These are phyloP conservation scores for Oreochromis spilurus DNA, from an alignment of 2,113 vertebrate genomes.

Conservation along the genomic window DNA sequence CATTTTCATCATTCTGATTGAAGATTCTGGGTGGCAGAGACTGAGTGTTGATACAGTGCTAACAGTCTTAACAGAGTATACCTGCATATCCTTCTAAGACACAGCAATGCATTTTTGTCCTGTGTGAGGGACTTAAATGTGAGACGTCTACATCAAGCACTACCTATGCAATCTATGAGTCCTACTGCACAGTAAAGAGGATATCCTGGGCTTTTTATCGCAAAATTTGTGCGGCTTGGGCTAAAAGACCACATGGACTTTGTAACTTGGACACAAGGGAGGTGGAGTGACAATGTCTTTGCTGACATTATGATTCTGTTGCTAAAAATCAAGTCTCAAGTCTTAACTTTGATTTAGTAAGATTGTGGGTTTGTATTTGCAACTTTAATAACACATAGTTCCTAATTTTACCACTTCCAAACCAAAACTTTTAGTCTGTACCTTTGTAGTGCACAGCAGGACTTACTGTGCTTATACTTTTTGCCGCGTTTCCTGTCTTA, in stretches of 20 bases:
- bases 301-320: neutral
- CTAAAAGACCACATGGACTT: neutral
- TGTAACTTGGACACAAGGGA: neutral
- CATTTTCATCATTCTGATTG: neutral
- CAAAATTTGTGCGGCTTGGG: neutral
- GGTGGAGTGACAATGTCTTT: neutral
- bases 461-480: neutral
- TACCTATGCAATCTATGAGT: neutral
- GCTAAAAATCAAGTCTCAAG: neutral
- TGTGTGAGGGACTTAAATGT: neutral
- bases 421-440: neutral
- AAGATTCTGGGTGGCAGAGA: neutral
- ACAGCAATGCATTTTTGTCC: neutral
- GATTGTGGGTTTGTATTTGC: neutral
- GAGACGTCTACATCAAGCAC: neutral
- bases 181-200: neutral
- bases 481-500: accelerated
- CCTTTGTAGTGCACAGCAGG: neutral
- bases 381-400: neutral
- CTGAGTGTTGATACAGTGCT: neutral
- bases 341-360: neutral
- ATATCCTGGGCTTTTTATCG: neutral
- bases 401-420: neutral
- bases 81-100: neutral
- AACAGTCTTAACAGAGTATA: neutral